Percentiles rank a stretch among this genome's conserved stretches.
These are phyloP conservation scores for Antechinus stuartii DNA, from an alignment of 2,113 vertebrate genomes.

Conservation along the genomic window DNA sequence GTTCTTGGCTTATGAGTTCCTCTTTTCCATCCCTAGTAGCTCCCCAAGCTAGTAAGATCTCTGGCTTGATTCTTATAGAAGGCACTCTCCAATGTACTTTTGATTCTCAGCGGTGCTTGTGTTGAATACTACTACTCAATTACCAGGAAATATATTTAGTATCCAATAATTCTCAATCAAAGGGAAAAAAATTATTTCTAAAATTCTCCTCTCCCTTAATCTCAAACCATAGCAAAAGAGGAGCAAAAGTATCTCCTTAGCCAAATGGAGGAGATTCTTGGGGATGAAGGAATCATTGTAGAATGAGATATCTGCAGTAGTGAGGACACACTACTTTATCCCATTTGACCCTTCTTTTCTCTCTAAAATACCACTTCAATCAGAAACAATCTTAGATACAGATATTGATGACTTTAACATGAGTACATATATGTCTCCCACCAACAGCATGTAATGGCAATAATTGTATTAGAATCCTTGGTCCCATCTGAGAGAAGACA, in stretches of 20 bases:
- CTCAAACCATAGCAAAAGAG: neutral
- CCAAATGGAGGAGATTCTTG: neutral
- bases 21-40: neutral
- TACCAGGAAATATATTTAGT: neutral
- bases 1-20: neutral
- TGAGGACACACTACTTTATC: neutral
- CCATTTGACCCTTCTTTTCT: neutral
- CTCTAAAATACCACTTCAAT: neutral
- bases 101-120: neutral
- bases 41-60: neutral
- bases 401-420: neutral
- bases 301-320: neutral
- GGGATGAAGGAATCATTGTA: neutral
- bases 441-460: neutral
- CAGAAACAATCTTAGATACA: neutral
- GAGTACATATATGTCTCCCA: neutral
- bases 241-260: neutral
- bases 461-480: neutral
- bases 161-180: neutral
- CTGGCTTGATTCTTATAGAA: neutral
- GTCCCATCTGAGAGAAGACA: neutral
- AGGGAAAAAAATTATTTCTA: neutral
- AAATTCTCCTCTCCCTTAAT: neutral
- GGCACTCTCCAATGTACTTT: neutral
- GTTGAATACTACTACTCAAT: neutral